Conservation (phyloP, 1,140 invertebrate genomes). For the Cotesia chilonis region DNA sequence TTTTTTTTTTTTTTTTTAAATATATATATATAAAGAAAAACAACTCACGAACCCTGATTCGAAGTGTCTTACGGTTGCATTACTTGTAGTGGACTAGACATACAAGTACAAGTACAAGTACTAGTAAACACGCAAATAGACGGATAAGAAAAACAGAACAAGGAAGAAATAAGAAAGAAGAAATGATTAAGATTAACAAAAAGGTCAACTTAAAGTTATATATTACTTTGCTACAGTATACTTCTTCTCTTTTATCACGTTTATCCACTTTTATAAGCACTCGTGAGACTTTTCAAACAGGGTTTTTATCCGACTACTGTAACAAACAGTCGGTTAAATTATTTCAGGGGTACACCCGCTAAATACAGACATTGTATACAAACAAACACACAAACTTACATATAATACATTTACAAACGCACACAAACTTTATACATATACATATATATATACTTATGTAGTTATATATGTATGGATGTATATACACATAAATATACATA, state of each 20-base stretch:
- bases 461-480: background rate
- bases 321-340: conserved; percentile 2
- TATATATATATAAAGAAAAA: background rate
- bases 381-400: no score
- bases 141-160: background rate
- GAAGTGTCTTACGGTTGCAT: conserved; percentile 20
- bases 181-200: background rate
- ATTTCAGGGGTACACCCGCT: conserved; percentile 13
- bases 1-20: no score
- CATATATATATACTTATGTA: background rate
- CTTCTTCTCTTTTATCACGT: conserved; percentile 14
- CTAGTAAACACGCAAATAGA: background rate
- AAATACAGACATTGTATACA: conserved; percentile 1
- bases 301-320: conserved; percentile 19
- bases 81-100: background rate
- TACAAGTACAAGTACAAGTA: background rate
- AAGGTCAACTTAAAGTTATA: background rate
- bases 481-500: background rate
- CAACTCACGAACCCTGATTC: conserved; percentile 9
- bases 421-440: no score
- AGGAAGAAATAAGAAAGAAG: background rate
- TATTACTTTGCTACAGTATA: background rate
- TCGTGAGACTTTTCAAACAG: conserved; percentile 26
- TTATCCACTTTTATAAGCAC: conserved; percentile 16
- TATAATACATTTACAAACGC: no score